Conservation (phyloP, 2,888 invertebrate genomes). For the Gasteruption jaculator region DNA sequence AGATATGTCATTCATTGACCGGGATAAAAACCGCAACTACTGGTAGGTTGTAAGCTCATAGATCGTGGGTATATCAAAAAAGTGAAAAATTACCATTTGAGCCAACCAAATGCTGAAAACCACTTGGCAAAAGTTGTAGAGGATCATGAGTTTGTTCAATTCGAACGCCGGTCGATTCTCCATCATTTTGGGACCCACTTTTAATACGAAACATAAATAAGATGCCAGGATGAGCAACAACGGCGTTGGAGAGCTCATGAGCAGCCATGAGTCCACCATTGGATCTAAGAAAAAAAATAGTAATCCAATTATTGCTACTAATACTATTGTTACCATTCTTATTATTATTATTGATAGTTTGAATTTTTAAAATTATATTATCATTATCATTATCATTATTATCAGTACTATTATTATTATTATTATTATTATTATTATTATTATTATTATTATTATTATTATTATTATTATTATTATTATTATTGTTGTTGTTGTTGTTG, state of each 20-base stretch:
- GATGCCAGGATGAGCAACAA: slow-evolving; percentile 61
- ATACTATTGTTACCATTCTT: too few species aligned
- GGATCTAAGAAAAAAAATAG: slow-evolving; percentile 59
- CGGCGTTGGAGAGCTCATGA: slow-evolving; percentile 73
- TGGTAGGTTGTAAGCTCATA: background rate
- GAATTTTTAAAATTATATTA: background rate
- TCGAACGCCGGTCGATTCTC: slow-evolving; percentile 69
- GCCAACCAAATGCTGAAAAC: slow-evolving; percentile 74
- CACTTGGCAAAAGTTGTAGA: slow-evolving; percentile 88
- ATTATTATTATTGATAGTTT: too few species aligned
- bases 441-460: too few species aligned
- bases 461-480: too few species aligned
- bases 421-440: too few species aligned
- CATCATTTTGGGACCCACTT: slow-evolving; percentile 74
- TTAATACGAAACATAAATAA: slow-evolving; percentile 71
- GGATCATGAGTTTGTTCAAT: slow-evolving; percentile 66
- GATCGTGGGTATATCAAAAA: background rate
- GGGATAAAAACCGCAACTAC: background rate
- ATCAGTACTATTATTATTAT: background rate
- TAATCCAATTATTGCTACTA: background rate
- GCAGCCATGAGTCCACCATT: slow-evolving; percentile 69
- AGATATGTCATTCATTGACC: too few species aligned
- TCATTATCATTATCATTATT: background rate
- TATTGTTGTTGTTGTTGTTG: too few species aligned
- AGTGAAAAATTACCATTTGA: slow-evolving; percentile 48